Conservation (phyloP, 2,113 vertebrate species). For the Tachysurus fulvidraco region DNA sequence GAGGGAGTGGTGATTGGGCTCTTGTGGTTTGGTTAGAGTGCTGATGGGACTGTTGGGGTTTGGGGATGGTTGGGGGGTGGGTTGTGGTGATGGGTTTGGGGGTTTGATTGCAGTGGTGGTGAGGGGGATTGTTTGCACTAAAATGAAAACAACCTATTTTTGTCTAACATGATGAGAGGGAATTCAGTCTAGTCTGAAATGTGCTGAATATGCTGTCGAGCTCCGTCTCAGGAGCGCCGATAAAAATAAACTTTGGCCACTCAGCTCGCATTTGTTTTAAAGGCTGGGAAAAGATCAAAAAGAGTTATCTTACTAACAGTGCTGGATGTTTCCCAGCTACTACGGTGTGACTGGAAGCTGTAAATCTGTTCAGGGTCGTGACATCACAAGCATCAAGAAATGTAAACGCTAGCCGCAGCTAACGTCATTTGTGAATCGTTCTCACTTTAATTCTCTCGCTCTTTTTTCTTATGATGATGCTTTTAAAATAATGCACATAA, state of each 20-base stretch:
- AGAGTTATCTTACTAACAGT: background rate
- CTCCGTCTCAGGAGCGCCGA: background rate
- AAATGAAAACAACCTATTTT: slow-evolving; percentile 7
- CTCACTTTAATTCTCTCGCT: background rate
- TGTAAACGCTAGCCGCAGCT: background rate
- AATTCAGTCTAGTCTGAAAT: background rate
- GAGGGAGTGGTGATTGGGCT: no score
- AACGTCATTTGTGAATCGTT: background rate
- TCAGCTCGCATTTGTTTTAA: background rate
- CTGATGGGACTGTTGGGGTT: no score
- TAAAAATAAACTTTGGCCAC: background rate
- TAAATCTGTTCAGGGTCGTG: background rate
- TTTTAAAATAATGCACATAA: background rate
- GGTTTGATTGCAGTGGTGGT: no score
- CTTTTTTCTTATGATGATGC: background rate
- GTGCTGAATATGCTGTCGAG: background rate
- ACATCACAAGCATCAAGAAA: background rate
- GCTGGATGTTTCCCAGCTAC: background rate
- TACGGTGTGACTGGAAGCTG: background rate
- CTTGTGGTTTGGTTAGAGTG: no score
- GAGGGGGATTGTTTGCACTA: background rate
- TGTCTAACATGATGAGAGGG: slow-evolving; percentile 1
- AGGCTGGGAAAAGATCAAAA: background rate
- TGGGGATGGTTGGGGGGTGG: no score
- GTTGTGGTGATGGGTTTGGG: no score